phyloP scores from a whole-genome alignment of 2,113 vertebrate genomes.

The Cyanoderma ruficeps region DNA sequence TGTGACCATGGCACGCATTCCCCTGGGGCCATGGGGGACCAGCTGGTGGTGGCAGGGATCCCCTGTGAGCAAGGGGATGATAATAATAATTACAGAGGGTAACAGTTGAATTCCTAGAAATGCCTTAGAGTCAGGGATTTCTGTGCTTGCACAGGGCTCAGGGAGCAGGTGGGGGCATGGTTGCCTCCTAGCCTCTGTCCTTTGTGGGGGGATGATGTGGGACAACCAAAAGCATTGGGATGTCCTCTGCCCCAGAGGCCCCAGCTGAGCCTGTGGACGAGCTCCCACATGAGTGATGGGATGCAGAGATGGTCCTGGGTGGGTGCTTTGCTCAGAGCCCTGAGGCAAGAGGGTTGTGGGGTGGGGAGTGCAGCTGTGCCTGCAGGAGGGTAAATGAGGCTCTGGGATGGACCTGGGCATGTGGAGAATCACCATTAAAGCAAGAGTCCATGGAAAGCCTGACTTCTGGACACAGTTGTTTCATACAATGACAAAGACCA shows the following conservation, averaged over 20 bases:
- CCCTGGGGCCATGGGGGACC: fast-evolving
- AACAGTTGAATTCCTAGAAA: background rate
- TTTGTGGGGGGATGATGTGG: fast-evolving
- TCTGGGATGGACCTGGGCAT: background rate
- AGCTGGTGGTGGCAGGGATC: background rate
- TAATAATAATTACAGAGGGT: background rate
- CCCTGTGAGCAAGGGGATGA: background rate
- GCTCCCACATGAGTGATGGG: fast-evolving
- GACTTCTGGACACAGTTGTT: background rate
- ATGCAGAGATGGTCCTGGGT: background rate
- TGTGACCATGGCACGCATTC: fast-evolving
- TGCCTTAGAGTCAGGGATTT: background rate
- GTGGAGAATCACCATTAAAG: background rate
- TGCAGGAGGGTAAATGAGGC: background rate
- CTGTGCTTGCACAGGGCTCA: fast-evolving
- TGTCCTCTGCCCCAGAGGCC: too few species aligned
- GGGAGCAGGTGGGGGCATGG: background rate
- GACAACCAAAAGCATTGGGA: background rate
- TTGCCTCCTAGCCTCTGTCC: background rate
- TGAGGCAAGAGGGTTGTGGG: fast-evolving
- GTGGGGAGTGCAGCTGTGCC: background rate
- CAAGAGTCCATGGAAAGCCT: background rate
- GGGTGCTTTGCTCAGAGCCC: background rate
- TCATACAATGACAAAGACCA: background rate
- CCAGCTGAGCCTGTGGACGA: background rate